Evolutionary conservation across 37 sponge, comb jelly and placozoan species (phyloP).

Genomic region (Tethya wilhelma): DNA sequence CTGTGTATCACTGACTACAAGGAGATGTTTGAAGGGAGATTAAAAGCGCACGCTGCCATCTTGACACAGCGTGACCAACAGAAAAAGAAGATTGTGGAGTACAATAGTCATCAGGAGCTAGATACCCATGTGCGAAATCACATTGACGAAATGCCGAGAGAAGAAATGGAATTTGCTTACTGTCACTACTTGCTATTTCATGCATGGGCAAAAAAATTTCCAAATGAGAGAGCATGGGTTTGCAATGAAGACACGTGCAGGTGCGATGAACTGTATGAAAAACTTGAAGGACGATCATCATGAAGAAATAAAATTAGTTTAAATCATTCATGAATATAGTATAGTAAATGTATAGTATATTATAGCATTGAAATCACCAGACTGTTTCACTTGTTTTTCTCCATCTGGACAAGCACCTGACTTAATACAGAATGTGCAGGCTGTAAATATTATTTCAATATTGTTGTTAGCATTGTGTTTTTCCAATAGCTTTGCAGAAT

Average conservation of each 20-base stretch:
- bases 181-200: slow-evolving; percentile 28
- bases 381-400: too few relatives aligned
- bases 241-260: neutral
- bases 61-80: neutral
- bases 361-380: neutral
- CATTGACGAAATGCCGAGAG: neutral
- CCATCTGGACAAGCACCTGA: too few relatives aligned
- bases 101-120: slow-evolving; percentile 16
- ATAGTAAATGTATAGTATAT: neutral
- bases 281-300: neutral
- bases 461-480: too few relatives aligned
- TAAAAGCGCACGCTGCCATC: neutral
- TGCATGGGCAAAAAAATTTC: slow-evolving; percentile 14
- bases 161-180: slow-evolving; percentile 21
- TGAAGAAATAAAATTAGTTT: too few relatives aligned
- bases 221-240: slow-evolving; percentile 4
- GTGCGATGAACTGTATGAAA: too few relatives aligned
- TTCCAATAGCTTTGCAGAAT: too few relatives aligned
- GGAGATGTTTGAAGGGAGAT: neutral
- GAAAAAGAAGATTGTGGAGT: neutral
- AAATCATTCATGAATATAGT: neutral
- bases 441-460: too few relatives aligned
- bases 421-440: too few relatives aligned
- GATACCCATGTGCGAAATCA: neutral
- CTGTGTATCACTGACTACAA: neutral